Conservation (phyloP, 2,888 invertebrate species). For the Plemyria rubiginata region DNA sequence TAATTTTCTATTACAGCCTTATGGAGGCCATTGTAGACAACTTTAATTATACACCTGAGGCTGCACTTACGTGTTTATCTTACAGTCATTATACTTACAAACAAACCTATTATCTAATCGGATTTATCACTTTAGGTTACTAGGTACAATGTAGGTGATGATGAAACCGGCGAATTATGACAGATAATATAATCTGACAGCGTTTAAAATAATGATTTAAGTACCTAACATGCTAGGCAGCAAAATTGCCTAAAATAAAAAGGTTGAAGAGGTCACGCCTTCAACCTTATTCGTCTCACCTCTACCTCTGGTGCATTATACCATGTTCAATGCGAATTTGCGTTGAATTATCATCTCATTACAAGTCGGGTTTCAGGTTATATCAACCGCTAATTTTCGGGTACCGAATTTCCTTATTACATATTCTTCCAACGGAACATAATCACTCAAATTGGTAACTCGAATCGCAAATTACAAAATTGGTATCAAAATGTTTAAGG, state of each 20-base stretch:
- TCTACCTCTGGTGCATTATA: conserved; percentile 28
- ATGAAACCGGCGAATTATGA: conserved; percentile 20
- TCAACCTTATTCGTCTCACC: conserved; percentile 31
- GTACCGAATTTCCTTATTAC: conserved; percentile 66
- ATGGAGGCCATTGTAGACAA: conserved; percentile 32
- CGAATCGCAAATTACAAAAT: conserved; percentile 79
- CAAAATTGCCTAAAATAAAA: conserved; percentile 30
- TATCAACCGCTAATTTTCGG: conserved; percentile 59
- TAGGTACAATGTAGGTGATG: conserved; percentile 17
- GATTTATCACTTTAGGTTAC: conserved; percentile 30
- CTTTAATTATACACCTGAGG: conserved; percentile 30
- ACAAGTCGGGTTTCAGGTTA: conserved; percentile 56
- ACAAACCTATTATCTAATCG: conserved; percentile 32
- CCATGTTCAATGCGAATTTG: conserved; percentile 51
- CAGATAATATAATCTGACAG: conserved; percentile 7
- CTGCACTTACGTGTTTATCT: conserved; percentile 29
- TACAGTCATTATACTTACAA: conserved; percentile 24
- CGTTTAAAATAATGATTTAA: conserved; percentile 26
- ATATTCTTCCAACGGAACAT: conserved; percentile 65
- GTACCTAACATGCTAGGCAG: conserved; percentile 9
- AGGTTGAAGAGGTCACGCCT: conserved; percentile 24
- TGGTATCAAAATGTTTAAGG: conserved; percentile 60
- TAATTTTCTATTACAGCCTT: conserved; percentile 37
- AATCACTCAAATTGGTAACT: conserved; percentile 78
- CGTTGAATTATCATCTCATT: conserved; percentile 73